Evolutionary conservation across 2,888 invertebrate species (phyloP), one percentile per base, ranked within the genome.

Genomic region (Poecilus cupreus): DNA sequence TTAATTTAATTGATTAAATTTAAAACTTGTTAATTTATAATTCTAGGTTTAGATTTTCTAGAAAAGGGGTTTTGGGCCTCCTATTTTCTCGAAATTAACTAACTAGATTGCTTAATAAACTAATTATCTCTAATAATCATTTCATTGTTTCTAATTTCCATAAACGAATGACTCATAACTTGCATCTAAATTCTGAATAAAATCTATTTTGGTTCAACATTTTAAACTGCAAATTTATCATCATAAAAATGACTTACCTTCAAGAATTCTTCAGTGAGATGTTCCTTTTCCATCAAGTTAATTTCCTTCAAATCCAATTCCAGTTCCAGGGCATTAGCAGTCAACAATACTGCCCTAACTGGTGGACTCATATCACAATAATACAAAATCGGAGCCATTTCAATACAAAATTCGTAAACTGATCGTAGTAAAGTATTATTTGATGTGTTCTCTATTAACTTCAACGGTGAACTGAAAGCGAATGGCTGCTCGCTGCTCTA

Each of bases 321-420:
- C 16, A 91, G 83, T 1, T 87, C 88, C 24, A 92, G 86, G 32
- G 89, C 84, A 11, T 88, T 87, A 0, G 91, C 91, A 1, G 91
- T 91, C 89, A 92, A 89, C 84, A 90, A 84, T 0, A 90, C 91
- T 75, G 91, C 91, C 75, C 92, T 87, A 3, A 90, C 90, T 0
- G 91, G 90, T 0, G 92, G 91, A 20, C 92, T 91, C 32, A 88
- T 88, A 80, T 89, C 89, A 82, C 91, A 90, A 57, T 90, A 91
- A 82, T 90, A 92, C 3, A 92, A 85, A 24, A 89, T 88, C 1
- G 88, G 87, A 20, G 85, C 82, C 87, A 87, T 87, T 83, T 83
- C 84, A 74, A 84, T 1, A 72, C 37, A 49, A 49, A 49, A 49
- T 49, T n/a, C 49, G 32, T 18, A 54, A 18, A 3, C 13, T n/a